phyloP scores from a whole-genome alignment of 2,888 invertebrate species.

The Dorcus hopei region DNA sequence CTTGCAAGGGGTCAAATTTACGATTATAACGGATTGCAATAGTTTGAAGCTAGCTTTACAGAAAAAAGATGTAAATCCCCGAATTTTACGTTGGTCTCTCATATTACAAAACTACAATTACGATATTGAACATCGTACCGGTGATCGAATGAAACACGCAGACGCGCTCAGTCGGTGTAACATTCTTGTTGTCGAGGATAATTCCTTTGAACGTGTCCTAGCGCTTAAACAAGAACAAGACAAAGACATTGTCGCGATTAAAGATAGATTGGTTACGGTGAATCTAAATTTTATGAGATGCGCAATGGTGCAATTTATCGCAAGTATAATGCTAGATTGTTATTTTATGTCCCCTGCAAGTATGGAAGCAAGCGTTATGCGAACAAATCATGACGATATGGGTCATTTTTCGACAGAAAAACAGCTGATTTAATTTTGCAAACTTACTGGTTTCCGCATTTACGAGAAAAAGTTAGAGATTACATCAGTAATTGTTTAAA shows the following conservation, averaged over 20 bases:
- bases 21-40: constrained; percentile 38
- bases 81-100: constrained; percentile 36
- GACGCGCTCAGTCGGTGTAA: constrained; percentile 8
- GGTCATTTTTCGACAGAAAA: constrained; percentile 36
- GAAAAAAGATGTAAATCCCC: constrained; percentile 33
- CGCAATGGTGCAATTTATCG: constrained; percentile 9
- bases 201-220: constrained; percentile 10
- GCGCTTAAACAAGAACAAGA: constrained; percentile 6
- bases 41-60: constrained; percentile 35
- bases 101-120: constrained; percentile 30
- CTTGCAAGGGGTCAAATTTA: constrained; percentile 32
- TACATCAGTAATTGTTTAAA: constrained; percentile 34
- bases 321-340: constrained; percentile 3
- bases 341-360: constrained; percentile 25
- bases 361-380: constrained; percentile 28
- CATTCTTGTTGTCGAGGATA: constrained; percentile 3
- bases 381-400: constrained; percentile 28
- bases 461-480: constrained; percentile 27
- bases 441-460: constrained; percentile 38
- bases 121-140: neutral
- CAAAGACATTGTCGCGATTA: constrained; percentile 4
- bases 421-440: constrained; percentile 25
- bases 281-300: constrained; percentile 8
- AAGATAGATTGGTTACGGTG: constrained; percentile 2
- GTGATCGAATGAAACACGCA: constrained; percentile 1